Base-by-base conservation (phyloP, 2,113 vertebrate genomes). In the Speoplatyrhinus poulsoni region DNA sequence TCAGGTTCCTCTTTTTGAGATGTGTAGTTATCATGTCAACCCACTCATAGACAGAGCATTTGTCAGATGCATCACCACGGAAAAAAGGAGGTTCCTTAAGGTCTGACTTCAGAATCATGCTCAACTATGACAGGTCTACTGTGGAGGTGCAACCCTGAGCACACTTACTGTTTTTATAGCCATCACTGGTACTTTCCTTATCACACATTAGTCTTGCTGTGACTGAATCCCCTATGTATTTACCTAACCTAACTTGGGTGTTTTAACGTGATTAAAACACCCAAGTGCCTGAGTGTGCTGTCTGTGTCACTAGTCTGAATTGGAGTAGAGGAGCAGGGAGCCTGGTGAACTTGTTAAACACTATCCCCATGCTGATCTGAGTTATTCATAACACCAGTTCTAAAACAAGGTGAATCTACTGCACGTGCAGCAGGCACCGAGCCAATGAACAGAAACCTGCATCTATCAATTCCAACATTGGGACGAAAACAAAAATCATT, bases 11-110 rank as follows among this genome's bases (percentile, higher is more conserved):
- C 50, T 73, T 78, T 19, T 41, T 63, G 13, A 78, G 12, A 49
- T 57, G 73, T 6, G 26, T 6, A 17, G 67, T 32, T 66, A 78
- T 78, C 54, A 69, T 10, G 8, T 73, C 76, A 55, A 69, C n/a
- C 66, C 65, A 73, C 53, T 73, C 65, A 32, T 65, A 26, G 26
- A 62, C 59, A 32, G 61, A 54, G 50, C 47, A 50, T 55, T 63
- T 73, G 36, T 64, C 61, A 4, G 50, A 16, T 26, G 16, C 36
- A 36, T 66, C 58, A 17, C 67, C 70, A 26, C 55, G 53, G 60
- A 77, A 72, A 12, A 77, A 26, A 6, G 59, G 17, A 1, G 68
- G 67, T 6, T 64, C 62, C 49, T 67, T 62, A 7, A 46, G 12
- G 46, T 72, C 62, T 12, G 55, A 59, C 46, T 66, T 66, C 7